Conservation (phyloP, 1,140 invertebrate species). For the Drosophila arawakana region DNA sequence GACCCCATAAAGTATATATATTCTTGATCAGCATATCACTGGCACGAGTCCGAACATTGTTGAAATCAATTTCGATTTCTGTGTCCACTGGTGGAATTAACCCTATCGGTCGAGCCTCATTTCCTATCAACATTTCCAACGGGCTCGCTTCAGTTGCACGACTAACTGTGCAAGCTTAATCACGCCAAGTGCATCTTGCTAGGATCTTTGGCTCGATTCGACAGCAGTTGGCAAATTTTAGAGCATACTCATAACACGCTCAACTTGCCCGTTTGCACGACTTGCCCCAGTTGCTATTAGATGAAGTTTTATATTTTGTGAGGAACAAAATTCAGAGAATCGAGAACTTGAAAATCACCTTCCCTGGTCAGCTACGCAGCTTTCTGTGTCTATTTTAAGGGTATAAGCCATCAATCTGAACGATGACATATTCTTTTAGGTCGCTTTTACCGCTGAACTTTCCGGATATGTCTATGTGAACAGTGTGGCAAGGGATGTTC, state of each 20-base stretch:
- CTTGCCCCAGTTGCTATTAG: conserved; percentile 10
- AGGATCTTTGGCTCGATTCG: conserved; percentile 13
- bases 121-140: conserved; percentile 7
- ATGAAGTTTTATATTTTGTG: conserved; percentile 13
- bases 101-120: conserved; percentile 2
- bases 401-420: conserved; percentile 7
- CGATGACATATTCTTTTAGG: too few species aligned
- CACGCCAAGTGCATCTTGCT: conserved; percentile 9
- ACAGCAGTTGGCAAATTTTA: conserved; percentile 23
- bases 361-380: neutral
- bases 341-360: neutral
- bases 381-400: conserved; percentile 11
- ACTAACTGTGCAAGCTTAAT: neutral
- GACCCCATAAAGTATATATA: too few species aligned
- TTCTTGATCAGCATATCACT: too few species aligned
- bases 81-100: too few species aligned
- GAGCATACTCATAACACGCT: conserved; percentile 20
- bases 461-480: conserved; percentile 17
- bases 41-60: too few species aligned
- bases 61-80: too few species aligned
- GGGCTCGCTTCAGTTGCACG: too few species aligned
- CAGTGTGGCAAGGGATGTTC: conserved; percentile 8
- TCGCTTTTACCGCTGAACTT: neutral
- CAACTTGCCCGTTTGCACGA: conserved; percentile 34
- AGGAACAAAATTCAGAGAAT: conserved; percentile 17